Evolutionary conservation across 2,113 vertebrate genomes (phyloP), one percentile per base, ranked within the genome.

Genomic region (Campylorhamphus procurvoides): DNA sequence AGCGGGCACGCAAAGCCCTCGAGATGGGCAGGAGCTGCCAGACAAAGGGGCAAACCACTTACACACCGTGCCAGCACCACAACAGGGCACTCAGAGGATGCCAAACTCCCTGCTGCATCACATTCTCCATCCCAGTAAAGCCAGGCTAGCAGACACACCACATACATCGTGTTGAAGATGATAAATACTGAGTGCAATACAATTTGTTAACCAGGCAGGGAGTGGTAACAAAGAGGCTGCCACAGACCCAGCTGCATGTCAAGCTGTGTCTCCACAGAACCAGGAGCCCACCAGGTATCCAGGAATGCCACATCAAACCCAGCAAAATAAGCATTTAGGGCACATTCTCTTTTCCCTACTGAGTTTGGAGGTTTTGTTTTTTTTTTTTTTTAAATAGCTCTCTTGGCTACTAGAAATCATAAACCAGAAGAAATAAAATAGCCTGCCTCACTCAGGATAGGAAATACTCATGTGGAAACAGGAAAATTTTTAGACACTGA

Each of bases 91-190:
- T 92, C 93, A 80, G 19, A 62, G 3, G 59, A 80, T 71, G 95
- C 90, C 89, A 94, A 31, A 66, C 12, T 62, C 76, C 89, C 92
- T 74, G 63, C 52, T 86, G 55, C 56, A 29, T 15, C 63, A 22
- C 75, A 62, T 72, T 77, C 37, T 73, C 85, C 47, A 16, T 55
- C 42, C 25, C 67, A 78, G 50, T 3, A 37, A 91, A 16, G 1
- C 31, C 73, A 31, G 37, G 33, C 64, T 63, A 25, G 50, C 47
- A 74, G 63, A 40, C 10, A 40, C 2, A 10, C 14, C 37, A 20
- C 24, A 19, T 3, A 23, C 0, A 33, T n/a, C 40, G 7, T 1
- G 12, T 1, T 66, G 59, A 0, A 59, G 47, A 17, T 15, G 22
- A 2, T 3, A 60, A 69, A 14, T 0, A 50, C n/a, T 22, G 40